Evolutionary conservation across 2,113 vertebrate genomes (phyloP), one percentile per base, ranked within the genome.

Genomic region (Pseudorectes ferrugineus): DNA sequence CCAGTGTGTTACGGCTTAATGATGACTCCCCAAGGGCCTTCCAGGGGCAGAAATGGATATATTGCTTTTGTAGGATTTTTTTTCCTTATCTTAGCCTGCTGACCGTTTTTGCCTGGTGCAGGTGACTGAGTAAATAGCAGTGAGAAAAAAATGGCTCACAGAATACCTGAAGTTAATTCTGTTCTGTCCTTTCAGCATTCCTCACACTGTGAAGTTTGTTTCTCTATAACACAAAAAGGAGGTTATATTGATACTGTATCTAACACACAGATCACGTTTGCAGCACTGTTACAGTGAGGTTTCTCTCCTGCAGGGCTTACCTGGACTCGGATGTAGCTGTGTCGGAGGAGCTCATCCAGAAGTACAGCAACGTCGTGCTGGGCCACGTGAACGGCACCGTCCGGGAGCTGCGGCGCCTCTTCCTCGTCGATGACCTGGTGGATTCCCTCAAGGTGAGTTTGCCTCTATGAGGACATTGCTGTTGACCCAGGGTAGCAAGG

Each of bases 361-460:
- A 99, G 92, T 99, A 99, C 98, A 99, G 99, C 26, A 98, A 99
- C 61, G 42, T 98, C 10, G 97, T 97, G 88, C 98, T 99, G 74
- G 97, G 98, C 55, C 98, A 98, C 29, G 45, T 99, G 93, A 99
- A 99, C 84, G 97, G 97, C 95, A 97, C 84, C 18, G 96, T 99
- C 51, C 96, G 96, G 25, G 99, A 99, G 83, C 97, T 99, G 63
- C 97, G 99, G 40, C 99, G 98, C 58, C 98, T 99, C 79, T 99
- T 99, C 97, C 98, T 99, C 90, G 99, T 99, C 1, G 99, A 99
- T 93, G 99, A 99, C 96, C 97, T 99, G 97, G 98, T 99, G 48
- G 99, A 99, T 97, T 99, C 99, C 92, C 98, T 99, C 95, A 99
- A 99, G 98, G 99, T 99, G 97, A 96, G 97, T 61, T 33, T 38